Conservation (phyloP, 2,797 vertebrate genomes). For the Typhlichthys eigenmanni region DNA sequence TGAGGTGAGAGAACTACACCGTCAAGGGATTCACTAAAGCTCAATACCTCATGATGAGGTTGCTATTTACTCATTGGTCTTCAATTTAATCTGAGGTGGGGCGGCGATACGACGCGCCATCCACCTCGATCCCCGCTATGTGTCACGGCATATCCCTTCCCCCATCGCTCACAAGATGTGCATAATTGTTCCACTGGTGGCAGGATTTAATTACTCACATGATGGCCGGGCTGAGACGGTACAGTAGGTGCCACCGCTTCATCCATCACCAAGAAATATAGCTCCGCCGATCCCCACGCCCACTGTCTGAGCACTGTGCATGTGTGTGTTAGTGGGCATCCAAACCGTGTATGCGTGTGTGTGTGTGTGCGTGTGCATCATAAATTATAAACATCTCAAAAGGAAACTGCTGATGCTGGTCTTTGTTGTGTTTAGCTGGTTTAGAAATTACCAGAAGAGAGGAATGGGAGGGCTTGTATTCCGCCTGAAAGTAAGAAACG, state of each 20-base stretch:
- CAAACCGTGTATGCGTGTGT: neutral
- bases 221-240: slow-evolving; percentile 65
- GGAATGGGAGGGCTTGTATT: neutral
- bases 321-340: slow-evolving; percentile 14
- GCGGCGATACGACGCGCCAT: neutral
- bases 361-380: slow-evolving; percentile 3
- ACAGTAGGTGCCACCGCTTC: slow-evolving; percentile 68
- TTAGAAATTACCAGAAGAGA: neutral
- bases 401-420: slow-evolving; percentile 1
- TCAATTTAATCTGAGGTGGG: slow-evolving; percentile 44
- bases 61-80: neutral
- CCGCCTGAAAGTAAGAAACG: neutral
- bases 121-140: slow-evolving; percentile 27
- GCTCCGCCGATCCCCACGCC: slow-evolving; percentile 51
- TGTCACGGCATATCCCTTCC: slow-evolving; percentile 44
- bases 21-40: no score
- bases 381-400: neutral
- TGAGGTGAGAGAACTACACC: no score
- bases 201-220: slow-evolving; percentile 77
- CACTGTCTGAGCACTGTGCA: slow-evolving; percentile 39
- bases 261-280: slow-evolving; percentile 71
- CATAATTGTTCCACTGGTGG: slow-evolving; percentile 73
- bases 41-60: slow-evolving; percentile 2
- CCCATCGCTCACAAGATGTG: slow-evolving; percentile 64
- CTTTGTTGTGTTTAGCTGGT: neutral